These are phyloP conservation scores for Pongo abelii DNA, from an alignment of 2,113 vertebrate genomes.

Conservation along the genomic window DNA sequence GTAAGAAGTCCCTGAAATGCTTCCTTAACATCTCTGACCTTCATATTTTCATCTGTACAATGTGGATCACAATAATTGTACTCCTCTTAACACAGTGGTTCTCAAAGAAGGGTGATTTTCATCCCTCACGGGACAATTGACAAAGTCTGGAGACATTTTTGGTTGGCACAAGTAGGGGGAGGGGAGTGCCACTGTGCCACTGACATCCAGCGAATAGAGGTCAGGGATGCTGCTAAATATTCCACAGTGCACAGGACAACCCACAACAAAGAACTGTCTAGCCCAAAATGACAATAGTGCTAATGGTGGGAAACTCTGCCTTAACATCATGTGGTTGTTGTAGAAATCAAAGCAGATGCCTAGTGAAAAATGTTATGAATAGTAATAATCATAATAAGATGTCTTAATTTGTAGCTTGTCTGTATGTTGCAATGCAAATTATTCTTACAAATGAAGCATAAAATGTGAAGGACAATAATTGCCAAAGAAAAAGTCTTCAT, in stretches of 20 bases:
- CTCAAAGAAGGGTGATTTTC: neutral
- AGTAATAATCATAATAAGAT: neutral
- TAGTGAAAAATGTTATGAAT: neutral
- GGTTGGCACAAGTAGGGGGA: neutral
- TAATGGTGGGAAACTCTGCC: neutral
- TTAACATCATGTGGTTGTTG: neutral
- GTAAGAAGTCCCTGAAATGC: neutral
- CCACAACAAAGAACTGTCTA: neutral
- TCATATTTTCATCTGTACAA: neutral
- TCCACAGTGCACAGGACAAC: neutral
- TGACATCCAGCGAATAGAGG: neutral
- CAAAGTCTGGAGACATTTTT: neutral
- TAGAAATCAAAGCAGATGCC: neutral
- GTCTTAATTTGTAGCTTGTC: neutral
- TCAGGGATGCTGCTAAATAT: neutral
- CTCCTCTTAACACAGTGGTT: neutral
- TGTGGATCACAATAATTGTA: neutral
- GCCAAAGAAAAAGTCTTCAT: neutral
- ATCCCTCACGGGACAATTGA: neutral
- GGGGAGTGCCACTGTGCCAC: neutral
- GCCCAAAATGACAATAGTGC: neutral
- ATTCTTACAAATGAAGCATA: neutral
- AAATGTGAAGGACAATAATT: neutral
- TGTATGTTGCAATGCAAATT: constrained; percentile 8
- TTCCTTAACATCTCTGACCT: neutral